phyloP scores from a whole-genome alignment of 2,888 invertebrate species.

The Malthinus seriepunctatus region DNA sequence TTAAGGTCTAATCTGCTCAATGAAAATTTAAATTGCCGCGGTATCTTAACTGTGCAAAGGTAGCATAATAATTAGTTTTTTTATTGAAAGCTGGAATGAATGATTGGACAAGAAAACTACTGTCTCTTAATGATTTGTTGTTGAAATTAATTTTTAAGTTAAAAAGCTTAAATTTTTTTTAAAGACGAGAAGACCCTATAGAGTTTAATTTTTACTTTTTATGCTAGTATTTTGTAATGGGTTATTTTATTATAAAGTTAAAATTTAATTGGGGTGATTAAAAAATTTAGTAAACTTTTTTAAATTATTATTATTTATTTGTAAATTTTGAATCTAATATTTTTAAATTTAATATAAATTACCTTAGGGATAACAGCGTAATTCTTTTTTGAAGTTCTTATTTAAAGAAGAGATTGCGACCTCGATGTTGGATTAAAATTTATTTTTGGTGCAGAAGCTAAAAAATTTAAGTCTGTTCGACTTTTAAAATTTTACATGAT shows the following conservation, averaged over 20 bases:
- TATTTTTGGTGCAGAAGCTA: constrained; percentile 68
- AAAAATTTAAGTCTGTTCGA: constrained; percentile 77
- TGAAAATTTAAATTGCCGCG: constrained; percentile 76
- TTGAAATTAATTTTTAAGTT: constrained; percentile 63
- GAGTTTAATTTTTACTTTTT: constrained; percentile 62
- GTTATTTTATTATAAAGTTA: constrained; percentile 41
- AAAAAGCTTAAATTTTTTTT: constrained; percentile 69
- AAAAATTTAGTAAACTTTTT: constrained; percentile 65
- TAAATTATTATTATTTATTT: constrained; percentile 48
- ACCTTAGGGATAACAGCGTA: constrained; percentile 86
- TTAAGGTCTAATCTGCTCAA: constrained; percentile 74
- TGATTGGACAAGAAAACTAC: constrained; percentile 67
- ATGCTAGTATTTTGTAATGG: constrained; percentile 46
- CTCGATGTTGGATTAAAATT: constrained; percentile 88
- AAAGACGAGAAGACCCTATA: constrained; percentile 81
- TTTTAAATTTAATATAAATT: constrained; percentile 71
- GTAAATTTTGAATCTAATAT: constrained; percentile 61
- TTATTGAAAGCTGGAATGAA: constrained; percentile 82
- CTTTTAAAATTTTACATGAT: constrained; percentile 84
- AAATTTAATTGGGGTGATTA: constrained; percentile 69
- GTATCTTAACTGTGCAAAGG: constrained; percentile 79
- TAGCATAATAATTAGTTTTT: constrained; percentile 81
- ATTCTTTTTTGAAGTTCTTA: constrained; percentile 75
- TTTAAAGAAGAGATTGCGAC: constrained; percentile 78
- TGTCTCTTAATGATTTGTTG: constrained; percentile 60